Percentiles rank a stretch among this genome's conserved stretches.
Evolutionary conservation across 1,140 invertebrate species (phyloP).

Genomic region (Papilio helenus): DNA sequence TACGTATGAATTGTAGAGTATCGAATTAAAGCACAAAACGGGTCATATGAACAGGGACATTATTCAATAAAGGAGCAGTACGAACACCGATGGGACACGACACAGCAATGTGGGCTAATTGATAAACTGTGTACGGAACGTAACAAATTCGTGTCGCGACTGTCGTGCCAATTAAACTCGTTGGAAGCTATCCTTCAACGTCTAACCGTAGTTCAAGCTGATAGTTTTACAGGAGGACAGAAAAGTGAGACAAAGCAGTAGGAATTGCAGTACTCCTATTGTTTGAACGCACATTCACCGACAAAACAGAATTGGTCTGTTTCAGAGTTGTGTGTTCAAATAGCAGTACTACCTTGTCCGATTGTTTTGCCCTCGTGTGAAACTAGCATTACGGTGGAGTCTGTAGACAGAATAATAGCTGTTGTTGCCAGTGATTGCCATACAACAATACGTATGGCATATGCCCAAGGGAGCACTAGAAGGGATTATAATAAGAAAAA

Average conservation of each 20-base stretch:
- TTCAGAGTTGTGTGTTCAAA: background rate
- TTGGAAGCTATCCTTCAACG: conserved; percentile 52
- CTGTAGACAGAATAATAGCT: conserved; percentile 47
- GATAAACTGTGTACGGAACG: conserved; percentile 59
- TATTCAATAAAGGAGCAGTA: conserved; percentile 65
- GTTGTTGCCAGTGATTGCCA: conserved; percentile 26
- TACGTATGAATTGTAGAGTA: background rate
- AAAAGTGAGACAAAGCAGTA: background rate
- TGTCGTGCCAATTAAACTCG: conserved; percentile 62
- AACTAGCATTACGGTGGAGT: conserved; percentile 45
- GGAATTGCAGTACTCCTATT: background rate
- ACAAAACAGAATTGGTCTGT: background rate
- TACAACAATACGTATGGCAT: conserved; percentile 22
- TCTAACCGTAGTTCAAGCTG: background rate
- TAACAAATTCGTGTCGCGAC: conserved; percentile 53
- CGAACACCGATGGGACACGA: conserved; percentile 60
- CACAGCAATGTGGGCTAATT: conserved; percentile 63
- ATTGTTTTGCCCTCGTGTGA: conserved; percentile 32
- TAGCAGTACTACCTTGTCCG: conserved; percentile 12
- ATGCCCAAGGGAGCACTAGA: background rate
- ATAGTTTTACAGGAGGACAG: background rate
- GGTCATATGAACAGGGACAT: conserved; percentile 55
- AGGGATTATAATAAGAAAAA: background rate
- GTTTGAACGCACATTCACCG: background rate
- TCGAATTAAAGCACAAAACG: conserved; percentile 49